Base-by-base conservation (phyloP, 2,888 invertebrate species). In the Lamproptera curius region DNA sequence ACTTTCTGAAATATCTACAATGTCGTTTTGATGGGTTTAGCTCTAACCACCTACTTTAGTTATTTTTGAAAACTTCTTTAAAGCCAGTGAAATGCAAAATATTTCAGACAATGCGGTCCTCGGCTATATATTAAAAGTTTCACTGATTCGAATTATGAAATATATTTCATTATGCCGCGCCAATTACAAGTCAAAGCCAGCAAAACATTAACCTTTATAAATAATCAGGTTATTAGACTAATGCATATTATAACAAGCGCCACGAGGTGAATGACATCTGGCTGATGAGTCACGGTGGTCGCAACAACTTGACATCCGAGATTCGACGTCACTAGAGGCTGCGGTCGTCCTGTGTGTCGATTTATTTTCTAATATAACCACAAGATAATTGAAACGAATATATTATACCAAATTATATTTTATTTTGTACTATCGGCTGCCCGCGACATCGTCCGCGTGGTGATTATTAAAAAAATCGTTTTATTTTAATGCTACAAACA, bases 231-330 rank as follows among this genome's bases (percentile, higher is more conserved):
- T 38, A 16, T 39, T 28, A 52, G 50, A 52, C 52, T 46, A 63
- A 64, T 63, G 59, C 49, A 46, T 55, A 58, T 56, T 58, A 57
- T 54, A 46, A 55, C 51, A 51, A 38, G 48, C 42, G 31, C 33
- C 41, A 10, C 14, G 57, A 59, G 67, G 65, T 70, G 60, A 70
- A 67, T 63, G 66, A 69, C 67, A 65, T 64, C 61, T 54, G 43
- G 52, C 62, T 58, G 70, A 74, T 75, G 76, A 73, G 62, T 76
- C 73, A 75, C 55, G 36, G 28, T 48, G 42, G 54, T 52, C 56
- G 57, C 50, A 46, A 54, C 50, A 45, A 59, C 59, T 59, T 63
- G 59, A 62, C 59, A 64, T 57, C 58, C 20, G 61, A 65, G 57
- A 61, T 49, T 55, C 52, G 56, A 61, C 58, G 62, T 61, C 34